Evolutionary conservation across 1,140 invertebrate genomes (phyloP).

Genomic region (Anagrus nilaparvatae): DNA sequence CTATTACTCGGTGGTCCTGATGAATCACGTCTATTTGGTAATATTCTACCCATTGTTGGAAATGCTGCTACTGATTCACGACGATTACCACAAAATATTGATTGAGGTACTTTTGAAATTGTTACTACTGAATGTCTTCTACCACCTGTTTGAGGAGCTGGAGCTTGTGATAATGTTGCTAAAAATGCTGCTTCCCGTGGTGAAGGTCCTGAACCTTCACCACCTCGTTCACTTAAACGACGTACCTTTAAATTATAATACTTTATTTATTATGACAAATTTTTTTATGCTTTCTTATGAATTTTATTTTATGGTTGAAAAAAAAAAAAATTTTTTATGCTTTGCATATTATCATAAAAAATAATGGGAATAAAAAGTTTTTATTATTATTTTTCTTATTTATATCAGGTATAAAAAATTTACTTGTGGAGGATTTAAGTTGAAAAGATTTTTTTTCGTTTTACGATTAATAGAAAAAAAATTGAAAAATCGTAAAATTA

Average conservation of each 20-base stretch:
- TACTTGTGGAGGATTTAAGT: too few relatives aligned
- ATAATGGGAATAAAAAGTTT: too few relatives aligned
- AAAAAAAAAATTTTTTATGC: too few relatives aligned
- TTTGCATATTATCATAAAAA: too few relatives aligned
- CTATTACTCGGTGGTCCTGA: constrained; percentile 55
- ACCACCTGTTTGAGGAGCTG: constrained; percentile 57
- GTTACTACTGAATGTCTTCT: constrained; percentile 74
- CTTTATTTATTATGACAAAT: too few relatives aligned
- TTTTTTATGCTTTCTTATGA: too few relatives aligned
- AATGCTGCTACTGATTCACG: constrained; percentile 71
- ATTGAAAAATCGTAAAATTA: too few relatives aligned
- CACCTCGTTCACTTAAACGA: constrained; percentile 64
- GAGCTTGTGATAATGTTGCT: constrained; percentile 63
- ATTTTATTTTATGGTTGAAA: too few relatives aligned
- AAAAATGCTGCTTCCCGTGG: constrained; percentile 67
- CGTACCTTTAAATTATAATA: constrained; percentile 52
- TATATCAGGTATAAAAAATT: too few relatives aligned
- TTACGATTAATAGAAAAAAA: too few relatives aligned
- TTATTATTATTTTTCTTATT: too few relatives aligned
- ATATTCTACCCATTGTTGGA: constrained; percentile 42
- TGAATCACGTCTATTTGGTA: constrained; percentile 42
- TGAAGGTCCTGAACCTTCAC: constrained; percentile 53
- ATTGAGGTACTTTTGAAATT: constrained; percentile 64
- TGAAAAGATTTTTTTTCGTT: too few relatives aligned
- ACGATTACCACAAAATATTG: constrained; percentile 61